Percentiles rank a stretch among this genome's conserved stretches.
Conservation (phyloP, 2,797 vertebrate genomes). For the Pseudochromis fuscus region DNA sequence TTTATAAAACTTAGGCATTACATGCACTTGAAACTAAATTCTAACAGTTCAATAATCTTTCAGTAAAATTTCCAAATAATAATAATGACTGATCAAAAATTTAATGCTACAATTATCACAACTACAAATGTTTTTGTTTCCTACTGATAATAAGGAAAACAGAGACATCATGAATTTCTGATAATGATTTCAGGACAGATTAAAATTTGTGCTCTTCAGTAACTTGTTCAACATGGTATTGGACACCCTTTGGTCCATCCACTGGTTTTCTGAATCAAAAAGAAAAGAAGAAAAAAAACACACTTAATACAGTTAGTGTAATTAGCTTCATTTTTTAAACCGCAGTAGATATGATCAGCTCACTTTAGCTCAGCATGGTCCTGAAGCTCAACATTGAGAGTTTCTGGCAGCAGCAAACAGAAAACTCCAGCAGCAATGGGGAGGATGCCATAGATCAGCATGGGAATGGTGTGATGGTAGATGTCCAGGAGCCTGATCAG, state of each 20-base stretch:
- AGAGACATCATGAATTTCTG: too few relatives aligned
- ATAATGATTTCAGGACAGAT: background rate
- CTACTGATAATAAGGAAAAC: background rate
- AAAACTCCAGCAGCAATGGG: conserved; percentile 77
- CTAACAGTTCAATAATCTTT: too few relatives aligned
- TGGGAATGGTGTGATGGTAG: too few relatives aligned
- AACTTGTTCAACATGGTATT: background rate
- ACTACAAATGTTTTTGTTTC: too few relatives aligned
- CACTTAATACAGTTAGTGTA: background rate
- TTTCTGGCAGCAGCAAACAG: conserved; percentile 86
- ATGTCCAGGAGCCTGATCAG: too few relatives aligned
- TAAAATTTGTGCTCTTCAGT: conserved; percentile 7
- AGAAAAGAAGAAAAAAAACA: background rate
- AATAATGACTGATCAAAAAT: too few relatives aligned
- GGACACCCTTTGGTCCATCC: background rate
- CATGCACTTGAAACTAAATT: too few relatives aligned
- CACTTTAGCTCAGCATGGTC: conserved; percentile 74
- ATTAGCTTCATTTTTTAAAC: too few relatives aligned
- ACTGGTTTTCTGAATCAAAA: background rate
- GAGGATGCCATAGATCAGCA: conserved; percentile 78
- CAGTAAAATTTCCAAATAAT: too few relatives aligned
- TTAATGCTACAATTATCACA: too few relatives aligned
- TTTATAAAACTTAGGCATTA: too few relatives aligned
- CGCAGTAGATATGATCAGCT: too few relatives aligned
- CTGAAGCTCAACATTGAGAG: conserved; percentile 75